Evolutionary conservation across 2,888 invertebrate genomes (phyloP), one percentile per base, ranked within the genome.

Genomic region (Limnephilus rhombicus): DNA sequence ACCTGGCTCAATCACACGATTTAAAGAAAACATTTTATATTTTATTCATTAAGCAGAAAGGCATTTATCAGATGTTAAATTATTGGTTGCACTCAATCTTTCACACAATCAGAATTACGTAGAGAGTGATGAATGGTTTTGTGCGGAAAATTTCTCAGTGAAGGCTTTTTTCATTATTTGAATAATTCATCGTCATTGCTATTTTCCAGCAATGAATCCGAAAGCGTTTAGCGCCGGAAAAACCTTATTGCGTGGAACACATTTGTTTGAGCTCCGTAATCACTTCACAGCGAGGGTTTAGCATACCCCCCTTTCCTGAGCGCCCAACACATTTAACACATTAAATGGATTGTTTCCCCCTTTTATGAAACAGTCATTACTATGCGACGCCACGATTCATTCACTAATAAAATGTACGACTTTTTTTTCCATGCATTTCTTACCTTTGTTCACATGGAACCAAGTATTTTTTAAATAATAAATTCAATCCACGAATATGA

Each of bases 191-290:
- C 37, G 49, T 86, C 86, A 49, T 12, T 86, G 86, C 45, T 86
- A 86, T 86, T 86, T 86, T 86, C 86, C 86, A 45, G 86, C 86
- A 86, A 86, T 86, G 86, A 86, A 49, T 86, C 45, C 86, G 13
- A 29, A 45, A 86, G 86, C 45, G 29, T 45, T 86, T n/a, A 41
- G 29, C 29, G 41, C 29, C 41, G 41, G 45, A 45, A 83, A 34
- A 83, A 86, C 24, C 29, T 49, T 86, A 86, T 86, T 86, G 86
- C 37, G 86, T 45, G 86, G 41, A 86, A 86, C 41, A 86, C 86
- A 45, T 86, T 86, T 86, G 86, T 45, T 86, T 49, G 41, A 86
- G 86, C 29, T 86, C 29, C 15, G 29, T 45, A 49, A 86, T 86
- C 45, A 86, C n/a, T 86, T 86, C n/a, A 86, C 41, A 49, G 86